A percentile compares a stretch with the other conserved stretches of the same genome.
phyloP scores from a whole-genome alignment of 2,888 invertebrate genomes.

The Abrostola triplasia region DNA sequence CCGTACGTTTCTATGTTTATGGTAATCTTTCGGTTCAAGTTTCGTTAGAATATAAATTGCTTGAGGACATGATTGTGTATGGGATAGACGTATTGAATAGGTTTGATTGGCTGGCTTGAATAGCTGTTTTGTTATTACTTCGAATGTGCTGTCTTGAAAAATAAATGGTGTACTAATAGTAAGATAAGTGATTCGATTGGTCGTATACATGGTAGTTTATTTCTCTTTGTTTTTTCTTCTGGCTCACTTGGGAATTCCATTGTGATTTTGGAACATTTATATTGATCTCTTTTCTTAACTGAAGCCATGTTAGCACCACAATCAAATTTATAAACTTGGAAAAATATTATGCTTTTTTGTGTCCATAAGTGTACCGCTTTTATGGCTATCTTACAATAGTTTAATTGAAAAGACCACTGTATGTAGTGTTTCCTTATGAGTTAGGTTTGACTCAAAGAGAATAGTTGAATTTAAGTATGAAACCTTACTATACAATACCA shows the following conservation, averaged over 20 bases:
- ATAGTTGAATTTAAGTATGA: too few species aligned
- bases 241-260: neutral
- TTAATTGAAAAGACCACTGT: too few species aligned
- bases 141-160: constrained; percentile 10
- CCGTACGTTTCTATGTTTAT: constrained; percentile 47
- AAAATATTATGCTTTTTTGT: too few species aligned
- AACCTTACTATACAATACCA: too few species aligned
- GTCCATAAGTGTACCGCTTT: too few species aligned
- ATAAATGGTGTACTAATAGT: neutral
- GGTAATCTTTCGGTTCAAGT: constrained; percentile 41
- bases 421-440: too few species aligned
- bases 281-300: too few species aligned
- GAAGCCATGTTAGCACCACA: too few species aligned
- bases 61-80: constrained; percentile 9
- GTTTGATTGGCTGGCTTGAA: constrained; percentile 22
- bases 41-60: constrained; percentile 52
- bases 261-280: too few species aligned
- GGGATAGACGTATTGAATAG: constrained; percentile 51
- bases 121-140: constrained; percentile 13
- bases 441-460: too few species aligned
- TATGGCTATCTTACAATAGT: too few species aligned
- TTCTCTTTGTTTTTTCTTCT: neutral
- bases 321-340: too few species aligned
- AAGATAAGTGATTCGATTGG: neutral
- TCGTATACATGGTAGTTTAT: neutral